Base-by-base conservation (phyloP, 2,797 vertebrate genomes). In the Dallia pectoralis region DNA sequence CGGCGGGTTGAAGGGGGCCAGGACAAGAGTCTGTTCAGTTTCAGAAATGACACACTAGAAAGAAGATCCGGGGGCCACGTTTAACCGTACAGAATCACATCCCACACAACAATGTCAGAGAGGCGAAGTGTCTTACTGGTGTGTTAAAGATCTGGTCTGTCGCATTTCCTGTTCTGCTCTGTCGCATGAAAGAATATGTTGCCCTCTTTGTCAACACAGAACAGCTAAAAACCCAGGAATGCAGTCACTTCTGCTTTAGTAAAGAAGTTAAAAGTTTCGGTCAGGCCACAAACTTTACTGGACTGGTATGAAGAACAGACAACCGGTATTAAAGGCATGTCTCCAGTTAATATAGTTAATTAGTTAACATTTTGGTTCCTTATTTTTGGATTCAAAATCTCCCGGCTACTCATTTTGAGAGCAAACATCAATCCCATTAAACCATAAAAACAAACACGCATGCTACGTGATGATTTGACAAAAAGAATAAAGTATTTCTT, bases 21-120 rank as follows among this genome's bases (percentile, higher is more conserved):
- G 53, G 51, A 22, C 51, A 53, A 7, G 51, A 11, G 19, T 62
- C 72, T 82, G 80, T 72, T 70, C 69, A 72, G 66, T 62, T 75
- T 84, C 81, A 72, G 25, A 56, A 44, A 29, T 69, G 72, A 77
- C 71, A 62, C 49, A 74, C 59, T 9, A 19, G 30, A 27, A 49
- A 15, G 16, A 22, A 19, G 56, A 30, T 63, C 62, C 36, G n/a
- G 12, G 15, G 19, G 56, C 15, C 0, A 27, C 19, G 27, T 64
- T 64, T 7, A 64, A 8, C 32, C 32, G 15, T 32, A 71, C 69
- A 62, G 32, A 61, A 12, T 61, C 51, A 27, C 62, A 15, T 33
- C 27, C 27, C 19, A 53, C 51, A 49, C 16, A 49, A 49, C 3
- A 4, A 53, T 19, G 49, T 1, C 51, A 0, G 4, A 49, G n/a